phyloP scores from a whole-genome alignment of 2,113 vertebrate genomes.

The Ceuthmochares aereus region DNA sequence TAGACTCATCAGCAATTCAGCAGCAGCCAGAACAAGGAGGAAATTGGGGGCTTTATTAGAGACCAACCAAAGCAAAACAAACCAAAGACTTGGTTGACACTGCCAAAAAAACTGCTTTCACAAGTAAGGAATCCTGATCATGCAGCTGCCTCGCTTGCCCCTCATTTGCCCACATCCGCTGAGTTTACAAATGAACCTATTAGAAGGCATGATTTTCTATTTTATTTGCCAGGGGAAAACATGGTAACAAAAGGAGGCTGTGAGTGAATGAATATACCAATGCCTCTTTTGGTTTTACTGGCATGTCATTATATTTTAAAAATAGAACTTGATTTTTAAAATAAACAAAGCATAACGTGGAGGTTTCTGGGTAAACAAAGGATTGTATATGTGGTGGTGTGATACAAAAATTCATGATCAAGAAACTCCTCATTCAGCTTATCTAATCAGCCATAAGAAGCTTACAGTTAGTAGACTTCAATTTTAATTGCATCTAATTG shows the following conservation, averaged over 20 bases:
- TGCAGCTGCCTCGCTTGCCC: slow-evolving; percentile 60
- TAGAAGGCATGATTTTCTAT: slow-evolving; percentile 16
- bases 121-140: slow-evolving; percentile 61
- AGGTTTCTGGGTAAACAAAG: slow-evolving; percentile 37
- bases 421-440: slow-evolving; percentile 34
- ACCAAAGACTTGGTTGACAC: slow-evolving; percentile 14
- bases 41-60: slow-evolving; percentile 46
- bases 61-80: slow-evolving; percentile 61
- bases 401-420: not conserved
- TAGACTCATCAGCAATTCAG: slow-evolving; percentile 34
- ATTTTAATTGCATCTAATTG: slow-evolving; percentile 59
- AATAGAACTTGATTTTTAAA: slow-evolving; percentile 55
- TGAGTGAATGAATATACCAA: slow-evolving; percentile 3
- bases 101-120: slow-evolving; percentile 73
- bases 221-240: slow-evolving; percentile 21
- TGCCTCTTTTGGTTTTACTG: slow-evolving; percentile 27
- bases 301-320: slow-evolving; percentile 47
- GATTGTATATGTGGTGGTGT: not conserved
- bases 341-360: slow-evolving; percentile 43
- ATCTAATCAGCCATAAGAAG: slow-evolving; percentile 35
- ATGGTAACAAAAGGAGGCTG: slow-evolving; percentile 43
- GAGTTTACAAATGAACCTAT: slow-evolving; percentile 52
- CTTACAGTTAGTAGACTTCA: not conserved
- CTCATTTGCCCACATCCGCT: slow-evolving; percentile 58
- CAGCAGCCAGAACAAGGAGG: slow-evolving; percentile 49